Conservation (phyloP, 2,888 invertebrate species). For the Eretmocerus hayati region DNA sequence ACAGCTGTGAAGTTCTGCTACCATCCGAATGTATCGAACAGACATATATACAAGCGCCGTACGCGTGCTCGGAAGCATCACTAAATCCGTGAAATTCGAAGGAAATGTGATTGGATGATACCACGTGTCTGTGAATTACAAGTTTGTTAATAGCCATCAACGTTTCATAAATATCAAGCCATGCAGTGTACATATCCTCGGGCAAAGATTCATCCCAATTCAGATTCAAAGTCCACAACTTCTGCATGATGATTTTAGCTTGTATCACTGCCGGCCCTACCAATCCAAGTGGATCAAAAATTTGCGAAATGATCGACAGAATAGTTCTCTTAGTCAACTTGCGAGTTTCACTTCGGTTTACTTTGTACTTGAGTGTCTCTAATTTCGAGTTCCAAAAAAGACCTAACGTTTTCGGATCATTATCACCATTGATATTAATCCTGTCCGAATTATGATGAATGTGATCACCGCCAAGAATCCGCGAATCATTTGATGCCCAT, state of each 20-base stretch:
- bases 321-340: neutral
- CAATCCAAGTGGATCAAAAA: slow-evolving; percentile 15
- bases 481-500: slow-evolving; percentile 7
- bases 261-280: neutral
- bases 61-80: neutral
- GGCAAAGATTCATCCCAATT: slow-evolving; percentile 9
- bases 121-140: neutral
- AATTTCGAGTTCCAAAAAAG: slow-evolving; percentile 2
- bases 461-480: neutral
- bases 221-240: neutral
- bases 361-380: slow-evolving; percentile 4
- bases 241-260: slow-evolving; percentile 3
- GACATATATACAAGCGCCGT: neutral
- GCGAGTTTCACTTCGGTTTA: slow-evolving; percentile 1
- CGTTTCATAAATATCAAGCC: neutral
- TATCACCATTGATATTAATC: neutral
- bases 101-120: neutral
- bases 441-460: neutral
- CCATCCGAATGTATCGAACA: neutral
- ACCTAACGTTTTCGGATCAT: slow-evolving; percentile 2
- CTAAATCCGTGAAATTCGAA: neutral
- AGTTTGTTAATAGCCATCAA: neutral
- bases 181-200: neutral
- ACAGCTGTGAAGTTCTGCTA: neutral
- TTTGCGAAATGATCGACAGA: neutral